These are phyloP conservation scores for Cryptotermes secundus DNA, from an alignment of 1,140 invertebrate genomes.

Conservation along the genomic window DNA sequence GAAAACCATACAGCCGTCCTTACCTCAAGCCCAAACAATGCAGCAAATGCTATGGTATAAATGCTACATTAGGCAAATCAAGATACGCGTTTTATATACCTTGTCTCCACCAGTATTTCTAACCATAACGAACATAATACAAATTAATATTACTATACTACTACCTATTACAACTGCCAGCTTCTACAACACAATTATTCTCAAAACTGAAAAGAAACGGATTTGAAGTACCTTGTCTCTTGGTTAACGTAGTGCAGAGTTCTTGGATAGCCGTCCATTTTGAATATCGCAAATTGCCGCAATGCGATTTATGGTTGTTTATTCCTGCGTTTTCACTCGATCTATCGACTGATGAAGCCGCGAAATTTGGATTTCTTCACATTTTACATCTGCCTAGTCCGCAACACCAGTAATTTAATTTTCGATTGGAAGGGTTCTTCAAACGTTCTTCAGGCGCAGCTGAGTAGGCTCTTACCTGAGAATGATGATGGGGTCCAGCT, in stretches of 20 bases:
- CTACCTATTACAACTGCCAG: not conserved
- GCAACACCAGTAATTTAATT: too few relatives aligned
- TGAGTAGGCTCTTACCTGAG: too few relatives aligned
- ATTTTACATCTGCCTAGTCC: not conserved
- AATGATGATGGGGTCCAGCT: too few relatives aligned
- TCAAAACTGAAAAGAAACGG: not conserved
- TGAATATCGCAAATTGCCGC: slow-evolving; percentile 27
- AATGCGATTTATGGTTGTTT: slow-evolving; percentile 32
- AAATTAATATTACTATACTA: not conserved
- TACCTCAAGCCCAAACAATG: slow-evolving; percentile 25
- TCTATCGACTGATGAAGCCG: not conserved
- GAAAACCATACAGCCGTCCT: not conserved
- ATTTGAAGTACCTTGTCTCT: not conserved
- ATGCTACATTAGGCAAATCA: slow-evolving; percentile 27
- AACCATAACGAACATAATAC: not conserved
- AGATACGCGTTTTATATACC: slow-evolving; percentile 10
- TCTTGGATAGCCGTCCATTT: slow-evolving; percentile 27
- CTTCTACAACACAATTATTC: not conserved
- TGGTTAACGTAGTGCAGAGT: slow-evolving; percentile 23
- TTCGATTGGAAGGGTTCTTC: too few relatives aligned
- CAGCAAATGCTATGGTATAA: slow-evolving; percentile 19
- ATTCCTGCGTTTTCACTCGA: not conserved
- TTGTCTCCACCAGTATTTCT: not conserved
- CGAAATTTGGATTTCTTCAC: not conserved
- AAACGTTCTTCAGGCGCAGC: too few relatives aligned